Percentiles rank a stretch among this genome's conserved stretches.
These are phyloP conservation scores for Daphoenositta chrysoptera DNA, from an alignment of 2,113 vertebrate species.

Conservation along the genomic window DNA sequence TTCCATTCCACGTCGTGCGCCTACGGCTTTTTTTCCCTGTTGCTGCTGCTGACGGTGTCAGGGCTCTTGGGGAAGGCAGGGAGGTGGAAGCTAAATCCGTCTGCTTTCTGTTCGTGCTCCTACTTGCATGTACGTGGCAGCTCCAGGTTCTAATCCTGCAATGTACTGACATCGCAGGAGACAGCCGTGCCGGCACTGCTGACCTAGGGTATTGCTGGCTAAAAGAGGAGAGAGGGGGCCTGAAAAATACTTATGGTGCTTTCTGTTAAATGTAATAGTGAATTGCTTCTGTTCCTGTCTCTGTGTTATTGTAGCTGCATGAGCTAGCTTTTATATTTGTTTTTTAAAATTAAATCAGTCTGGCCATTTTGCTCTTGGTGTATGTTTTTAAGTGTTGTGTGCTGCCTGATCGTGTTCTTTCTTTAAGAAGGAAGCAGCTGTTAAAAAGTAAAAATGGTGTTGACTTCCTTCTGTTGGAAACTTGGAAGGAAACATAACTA, in stretches of 20 bases:
- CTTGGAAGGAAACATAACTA: background rate
- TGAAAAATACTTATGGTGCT: background rate
- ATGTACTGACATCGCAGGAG: accelerated
- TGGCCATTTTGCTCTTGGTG: background rate
- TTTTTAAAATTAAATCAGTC: background rate
- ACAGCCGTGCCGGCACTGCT: background rate
- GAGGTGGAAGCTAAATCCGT: background rate
- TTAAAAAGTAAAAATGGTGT: background rate
- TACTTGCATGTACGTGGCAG: accelerated
- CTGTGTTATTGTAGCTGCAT: background rate
- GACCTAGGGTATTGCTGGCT: background rate
- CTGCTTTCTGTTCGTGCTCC: background rate
- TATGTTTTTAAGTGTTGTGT: background rate
- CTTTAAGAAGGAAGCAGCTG: background rate
- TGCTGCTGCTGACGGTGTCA: accelerated
- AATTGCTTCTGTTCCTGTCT: background rate
- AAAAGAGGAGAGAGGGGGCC: background rate
- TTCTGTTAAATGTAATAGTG: background rate
- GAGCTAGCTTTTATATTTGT: background rate
- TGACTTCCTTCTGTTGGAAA: accelerated
- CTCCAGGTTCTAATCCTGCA: background rate
- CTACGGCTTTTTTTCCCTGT: accelerated
- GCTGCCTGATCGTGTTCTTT: accelerated
- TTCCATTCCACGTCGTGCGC: accelerated
- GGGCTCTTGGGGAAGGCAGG: background rate